Evolutionary conservation across 2,797 vertebrate species (phyloP), one percentile per base, ranked within the genome.

Genomic region (Sitta carolinensis): DNA sequence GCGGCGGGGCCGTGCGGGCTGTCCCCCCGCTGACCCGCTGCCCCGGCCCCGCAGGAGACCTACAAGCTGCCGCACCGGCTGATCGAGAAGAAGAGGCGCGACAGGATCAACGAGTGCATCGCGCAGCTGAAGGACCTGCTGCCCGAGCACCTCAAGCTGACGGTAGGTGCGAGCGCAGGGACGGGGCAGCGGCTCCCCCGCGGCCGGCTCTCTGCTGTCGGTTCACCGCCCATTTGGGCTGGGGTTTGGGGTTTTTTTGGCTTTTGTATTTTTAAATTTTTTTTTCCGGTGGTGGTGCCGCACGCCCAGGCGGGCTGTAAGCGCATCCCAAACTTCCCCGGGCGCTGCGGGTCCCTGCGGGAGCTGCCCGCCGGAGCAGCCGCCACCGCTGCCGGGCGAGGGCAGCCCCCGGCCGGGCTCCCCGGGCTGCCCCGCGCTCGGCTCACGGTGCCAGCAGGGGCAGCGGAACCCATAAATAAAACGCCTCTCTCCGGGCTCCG

Each of bases 101-200:
- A 99, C 97, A 96, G 99, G 95, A 99, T 99, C 94, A 99, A 99
- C 94, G 99, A 99, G 96, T 99, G 99, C 98, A 99, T 99, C 72
- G 98, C 99, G 54, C 99, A 99, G 97, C 97, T 99, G 80, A 99
- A 99, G 97, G 99, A 99, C 97, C 97, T 99, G 95, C 96, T 99
- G 90, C 99, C 99, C 55, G 99, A 99, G 95, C 99, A 99, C 95
- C 99, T 99, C 67, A 99, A 99, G 97, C 99, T 99, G 66, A 99
- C 99, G 58, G 99, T 99, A 20, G 22, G 94, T 61, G 47, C n/a
- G 40, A 13, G 70, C 48, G 63, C 11, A 23, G 25, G 66, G 64
- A 58, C 51, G 48, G 59, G 59, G 4, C 63, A 54, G 64, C 57
- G 55, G 51, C 40, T 78, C 15, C 20, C 42, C 45, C 16, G 55